Base-by-base conservation (phyloP, 2,888 invertebrate genomes). In the Drosophila kambysellisi region DNA sequence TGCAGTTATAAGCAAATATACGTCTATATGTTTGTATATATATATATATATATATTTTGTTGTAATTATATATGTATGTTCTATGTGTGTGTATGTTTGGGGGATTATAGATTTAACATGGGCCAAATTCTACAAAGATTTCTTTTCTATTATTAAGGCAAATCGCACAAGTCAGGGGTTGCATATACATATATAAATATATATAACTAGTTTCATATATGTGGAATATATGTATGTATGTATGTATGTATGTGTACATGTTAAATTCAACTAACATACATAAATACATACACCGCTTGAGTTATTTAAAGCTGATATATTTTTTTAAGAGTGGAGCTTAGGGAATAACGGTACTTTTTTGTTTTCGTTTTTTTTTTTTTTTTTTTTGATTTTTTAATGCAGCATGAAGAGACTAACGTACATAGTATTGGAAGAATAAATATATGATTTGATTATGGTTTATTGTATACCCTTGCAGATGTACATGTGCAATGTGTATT, bases 161-260 rank as follows among this genome's bases (percentile, higher is more conserved):
- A 83, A 76, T 83, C 71, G 83, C 86, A 74, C 76, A 81, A 81
- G 73, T 86, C 70, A 29, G 64, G 76, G 71, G 33, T 53, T 39
- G 59, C 56, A 58, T 62, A 50, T 53, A 48, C 43, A 54, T 58
- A 48, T n/a, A 41, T 17, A 15, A 15, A 37, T 37, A 17, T 7
- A 17, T 39, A 39, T 8, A 57, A 15, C 17, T 46, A 46, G 43
- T 43, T 43, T 7, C 43, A 20, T 20, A 43, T 43, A 20, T 20
- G 46, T 12, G n/a, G 41, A n/a, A 9, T 41, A n/a, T 41, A 9
- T 17, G 39, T 25, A 25, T 25, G 25, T 39, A 39, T 39, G 17
- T 25, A 25, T 25, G 25, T 39, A 39, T 39, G 39, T 39, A 17
- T n/a, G 39, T 9, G 17, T 37, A 15, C 17, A 37, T 37, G 15